Evolutionary conservation across 2,113 vertebrate genomes (phyloP).

Genomic region (Cyanoderma ruficeps): DNA sequence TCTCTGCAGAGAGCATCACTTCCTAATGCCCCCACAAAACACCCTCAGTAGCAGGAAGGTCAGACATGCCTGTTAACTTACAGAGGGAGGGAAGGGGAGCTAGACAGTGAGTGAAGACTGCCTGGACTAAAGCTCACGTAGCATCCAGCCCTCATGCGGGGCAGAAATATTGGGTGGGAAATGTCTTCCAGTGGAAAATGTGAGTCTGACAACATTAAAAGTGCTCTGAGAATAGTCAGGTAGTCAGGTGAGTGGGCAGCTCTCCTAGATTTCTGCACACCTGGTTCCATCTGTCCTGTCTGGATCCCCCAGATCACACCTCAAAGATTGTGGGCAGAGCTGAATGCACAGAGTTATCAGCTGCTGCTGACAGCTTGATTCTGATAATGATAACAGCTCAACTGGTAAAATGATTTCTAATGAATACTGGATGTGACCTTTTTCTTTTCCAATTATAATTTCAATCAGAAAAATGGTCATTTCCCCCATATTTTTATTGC

Average conservation of each 20-base stretch:
- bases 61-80: neutral
- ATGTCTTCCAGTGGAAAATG: neutral
- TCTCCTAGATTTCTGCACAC: neutral
- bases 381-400: neutral
- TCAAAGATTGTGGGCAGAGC: neutral
- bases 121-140: neutral
- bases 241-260: neutral
- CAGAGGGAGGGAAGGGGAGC: neutral
- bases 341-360: neutral
- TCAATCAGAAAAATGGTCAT: neutral
- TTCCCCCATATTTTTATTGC: neutral
- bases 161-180: neutral
- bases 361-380: neutral
- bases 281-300: neutral
- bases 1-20: neutral
- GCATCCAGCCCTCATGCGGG: neutral
- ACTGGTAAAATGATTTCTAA: neutral
- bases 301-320: rapidly evolving
- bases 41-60: neutral
- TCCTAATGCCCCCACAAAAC: neutral
- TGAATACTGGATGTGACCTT: neutral
- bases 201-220: neutral
- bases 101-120: neutral
- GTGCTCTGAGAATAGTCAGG: neutral
- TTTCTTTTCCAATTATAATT: neutral